Percentiles rank a stretch among this genome's conserved stretches.
Conservation (phyloP, 2,113 vertebrate genomes). For the Phaethon lepturus region DNA sequence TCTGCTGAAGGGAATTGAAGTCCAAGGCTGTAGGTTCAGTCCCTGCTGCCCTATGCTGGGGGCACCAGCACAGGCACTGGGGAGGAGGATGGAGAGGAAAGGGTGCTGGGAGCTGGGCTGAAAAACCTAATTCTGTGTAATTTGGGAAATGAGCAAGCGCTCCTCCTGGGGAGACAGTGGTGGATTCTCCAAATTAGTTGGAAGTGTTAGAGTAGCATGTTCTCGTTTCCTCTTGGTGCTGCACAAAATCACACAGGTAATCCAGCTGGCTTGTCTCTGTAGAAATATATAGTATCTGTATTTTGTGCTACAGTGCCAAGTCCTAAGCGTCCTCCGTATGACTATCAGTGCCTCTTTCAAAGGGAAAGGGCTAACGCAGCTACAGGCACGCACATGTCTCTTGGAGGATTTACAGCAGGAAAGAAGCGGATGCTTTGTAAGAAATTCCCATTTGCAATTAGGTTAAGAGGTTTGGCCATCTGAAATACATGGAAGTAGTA, state of each 20-base stretch:
- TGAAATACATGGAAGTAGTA: background rate
- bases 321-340: background rate
- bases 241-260: background rate
- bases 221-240: background rate
- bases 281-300: background rate
- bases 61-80: background rate
- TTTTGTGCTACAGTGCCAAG: background rate
- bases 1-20: background rate
- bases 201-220: background rate
- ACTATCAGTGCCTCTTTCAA: background rate
- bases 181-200: background rate
- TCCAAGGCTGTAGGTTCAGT: background rate
- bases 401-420: background rate
- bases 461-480: background rate
- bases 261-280: background rate
- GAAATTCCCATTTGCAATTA: background rate
- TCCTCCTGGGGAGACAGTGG: background rate
- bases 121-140: background rate
- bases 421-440: background rate
- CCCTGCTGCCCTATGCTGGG: background rate
- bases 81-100: background rate
- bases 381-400: fast-evolving
- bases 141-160: background rate
- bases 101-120: background rate
- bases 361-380: background rate